Base-by-base conservation (phyloP, 2,113 vertebrate species). In the Cairina moschata region DNA sequence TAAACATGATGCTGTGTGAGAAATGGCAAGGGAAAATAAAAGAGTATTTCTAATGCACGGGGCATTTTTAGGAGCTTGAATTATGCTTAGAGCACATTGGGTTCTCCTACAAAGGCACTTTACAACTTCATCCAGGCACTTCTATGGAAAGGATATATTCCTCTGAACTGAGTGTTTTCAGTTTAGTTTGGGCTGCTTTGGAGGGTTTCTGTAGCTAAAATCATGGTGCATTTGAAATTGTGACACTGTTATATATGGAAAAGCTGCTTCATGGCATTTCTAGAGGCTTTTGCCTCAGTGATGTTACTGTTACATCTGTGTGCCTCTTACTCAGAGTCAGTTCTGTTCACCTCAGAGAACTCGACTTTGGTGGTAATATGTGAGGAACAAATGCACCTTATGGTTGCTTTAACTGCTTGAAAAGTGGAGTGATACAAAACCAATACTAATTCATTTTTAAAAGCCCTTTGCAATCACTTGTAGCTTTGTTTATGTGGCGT, bases 231-330 rank as follows among this genome's bases (percentile, higher is more conserved):
- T 87, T 90, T 86, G 56, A 89, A 92, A 84, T 68, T 20, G 54
- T 92, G 66, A 58, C 48, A 68, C 21, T 72, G 60, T 69, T 92
- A 12, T 82, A 21, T 83, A 28, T 16, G 25, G 73, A 84, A 91
- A 91, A 88, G 44, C 73, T 86, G 46, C 44, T 87, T 95, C 73
- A 36, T 62, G 63, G 54, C 71, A 59, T 89, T 95, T 96, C 92
- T 80, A 73, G 74, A 63, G n/a, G 77, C 80, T 95, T 91, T 96
- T 92, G 82, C 69, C 65, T 81, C 76, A 88, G 69, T 90, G 96
- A 83, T 68, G 68, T 94, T 90, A 31, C 26, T 93, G 44, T 46
- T 46, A 91, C 67, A 80, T 91, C 91, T 93, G 91, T 88, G 75
- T 77, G 82, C 52, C 83, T 96, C 73, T 66, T 77, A 80, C 59